A percentile compares a stretch with the other conserved stretches of the same genome.
phyloP scores from a whole-genome alignment of 2,113 vertebrate species.

The Agelaius phoeniceus region DNA sequence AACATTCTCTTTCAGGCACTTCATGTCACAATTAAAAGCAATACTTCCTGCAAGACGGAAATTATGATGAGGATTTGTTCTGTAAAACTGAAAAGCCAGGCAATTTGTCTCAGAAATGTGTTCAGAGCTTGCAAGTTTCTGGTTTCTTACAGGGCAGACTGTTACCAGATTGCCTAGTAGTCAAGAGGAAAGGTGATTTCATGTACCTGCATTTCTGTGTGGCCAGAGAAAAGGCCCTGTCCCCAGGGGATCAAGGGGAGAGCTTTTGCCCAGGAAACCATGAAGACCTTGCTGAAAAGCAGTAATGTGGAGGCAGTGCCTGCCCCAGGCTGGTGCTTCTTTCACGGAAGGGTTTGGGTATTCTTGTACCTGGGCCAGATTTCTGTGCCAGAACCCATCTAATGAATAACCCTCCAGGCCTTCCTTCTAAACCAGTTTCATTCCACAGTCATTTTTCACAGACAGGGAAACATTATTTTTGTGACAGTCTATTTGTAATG shows the following conservation, averaged over 20 bases:
- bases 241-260: fast-evolving
- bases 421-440: neutral
- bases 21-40: neutral
- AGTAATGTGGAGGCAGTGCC: neutral
- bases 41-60: neutral
- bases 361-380: neutral
- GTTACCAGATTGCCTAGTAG: neutral
- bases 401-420: neutral
- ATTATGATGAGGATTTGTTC: neutral
- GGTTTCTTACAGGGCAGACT: fast-evolving
- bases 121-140: neutral
- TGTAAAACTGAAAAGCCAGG: neutral
- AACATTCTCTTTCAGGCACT: neutral
- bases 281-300: neutral
- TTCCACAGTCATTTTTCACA: neutral
- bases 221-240: neutral
- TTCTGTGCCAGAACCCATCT: neutral
- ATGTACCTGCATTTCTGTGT: neutral
- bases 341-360: neutral
- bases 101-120: neutral
- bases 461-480: neutral
- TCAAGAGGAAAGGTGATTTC: neutral
- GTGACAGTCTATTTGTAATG: neutral
- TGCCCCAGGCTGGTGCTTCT: neutral
- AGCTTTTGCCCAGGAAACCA: neutral